Evolutionary conservation across 1,140 invertebrate species (phyloP), one percentile per base, ranked within the genome.

Genomic region (Mycetomoellerius zeteki): DNA sequence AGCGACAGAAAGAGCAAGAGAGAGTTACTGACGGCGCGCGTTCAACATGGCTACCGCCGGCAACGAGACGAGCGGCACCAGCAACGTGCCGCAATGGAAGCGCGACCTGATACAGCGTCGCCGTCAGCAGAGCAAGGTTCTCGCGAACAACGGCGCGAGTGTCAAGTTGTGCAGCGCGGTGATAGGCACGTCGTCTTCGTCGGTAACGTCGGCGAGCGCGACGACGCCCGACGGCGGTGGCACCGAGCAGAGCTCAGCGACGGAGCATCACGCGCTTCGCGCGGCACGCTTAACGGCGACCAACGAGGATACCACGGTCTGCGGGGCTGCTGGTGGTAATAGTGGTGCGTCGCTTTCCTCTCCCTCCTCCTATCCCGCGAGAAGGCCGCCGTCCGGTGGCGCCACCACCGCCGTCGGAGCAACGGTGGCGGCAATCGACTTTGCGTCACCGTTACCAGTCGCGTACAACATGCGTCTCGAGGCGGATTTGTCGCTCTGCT

Each of bases 71-170:
- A 82, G 75, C 81, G 86, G 67, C 77, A 67, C 73, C 67, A 89
- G 75, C 86, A 86, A 80, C 58, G 92, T 95, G 85, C 94, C 97
- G 52, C 97, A 97, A 93, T 97, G 97, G 97, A 98, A 97, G 92
- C 96, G 96, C 86, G 97, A 98, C 93, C 95, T 98, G 89, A 97
- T 97, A 90, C 96, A 97, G 93, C 96, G 97, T 72, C 96, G 97
- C 50, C 92, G 95, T 92, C 94, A 96, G 58, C 86, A 96, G 92
- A 93, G 85, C 73, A 93, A 93, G 78, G 89, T 91, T 24, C 85
- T 90, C 71, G 56, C 93, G 88, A 94, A 85, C 91, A 95, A 84
- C 92, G 94, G 89, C 88, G 92, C 87, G 77, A 91, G 90, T 75
- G 91, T 92, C n/a, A 91, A 93, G 78, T 27, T 91, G 30, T 89